Evolutionary conservation across 2,888 invertebrate genomes (phyloP), one percentile per base, ranked within the genome.

Genomic region (Spilarctia lutea): DNA sequence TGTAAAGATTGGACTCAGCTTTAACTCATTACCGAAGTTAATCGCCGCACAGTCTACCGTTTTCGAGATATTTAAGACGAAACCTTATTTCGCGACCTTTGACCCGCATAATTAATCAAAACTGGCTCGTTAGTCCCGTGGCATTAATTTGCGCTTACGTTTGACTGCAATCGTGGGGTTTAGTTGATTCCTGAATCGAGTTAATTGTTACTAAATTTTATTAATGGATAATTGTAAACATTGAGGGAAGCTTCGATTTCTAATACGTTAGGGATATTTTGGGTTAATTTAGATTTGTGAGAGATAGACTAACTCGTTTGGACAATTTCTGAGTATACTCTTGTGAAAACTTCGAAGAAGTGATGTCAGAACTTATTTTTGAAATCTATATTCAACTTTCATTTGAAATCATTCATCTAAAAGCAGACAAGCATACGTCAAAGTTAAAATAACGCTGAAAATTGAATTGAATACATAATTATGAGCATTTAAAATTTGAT

Each of bases 91-190:
- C 30, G 45, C n/a, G n/a, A 27, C 24, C 52, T 33, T 68, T 30
- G 20, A 56, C 56, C n/a, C 48, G 35, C 35, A 35, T 56, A 69
- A 52, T 48, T 48, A 69, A 56, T 24, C 52, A 52, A n/a, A 69
- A 56, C n/a, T 69, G 33, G 16, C 24, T 24, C 30, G 35, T 27
- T 63, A 63, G 63, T 18, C 63, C 8, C 30, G 16, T 30, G 30
- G 27, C 63, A 63, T 63, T 63, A 63, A 63, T 63, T 63, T 63
- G 63, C 16, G 30, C 63, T 63, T 63, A 63, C 30, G 63, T 60
- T 60, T 60, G 63, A 16, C 27, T 63, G 16, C 30, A 18, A 63
- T 63, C 30, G 30, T 63, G 30, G 18, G 30, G 30, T 18, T 27
- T 16, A 60, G 30, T 30, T 18, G 30, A 63, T 30, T 63, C 63